Evolutionary conservation across 2,888 invertebrate species (phyloP).

Genomic region (Pyralis farinalis): DNA sequence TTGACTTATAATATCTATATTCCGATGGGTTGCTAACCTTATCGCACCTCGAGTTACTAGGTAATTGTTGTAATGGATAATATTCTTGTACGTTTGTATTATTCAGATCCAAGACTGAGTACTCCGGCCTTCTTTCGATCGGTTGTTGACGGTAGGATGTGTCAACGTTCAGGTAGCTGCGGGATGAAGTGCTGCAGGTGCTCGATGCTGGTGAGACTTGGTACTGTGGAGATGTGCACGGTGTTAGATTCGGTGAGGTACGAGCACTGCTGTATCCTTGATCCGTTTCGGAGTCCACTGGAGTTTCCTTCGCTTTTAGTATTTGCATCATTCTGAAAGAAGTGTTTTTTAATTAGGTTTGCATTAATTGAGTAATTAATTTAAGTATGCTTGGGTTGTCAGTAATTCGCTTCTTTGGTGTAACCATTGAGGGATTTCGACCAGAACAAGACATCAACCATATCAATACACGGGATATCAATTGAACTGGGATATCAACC

Average conservation of each 20-base stretch:
- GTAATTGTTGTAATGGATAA: constrained; percentile 21
- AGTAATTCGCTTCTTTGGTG: constrained; percentile 62
- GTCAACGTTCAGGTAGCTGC: too few relatives aligned
- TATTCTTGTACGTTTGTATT: constrained; percentile 17
- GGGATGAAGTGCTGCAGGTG: constrained; percentile 37
- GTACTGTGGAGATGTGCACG: constrained; percentile 50
- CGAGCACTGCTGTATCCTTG: constrained; percentile 66
- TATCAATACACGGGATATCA: constrained; percentile 31
- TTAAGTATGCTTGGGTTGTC: constrained; percentile 16
- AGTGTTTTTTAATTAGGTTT: not conserved
- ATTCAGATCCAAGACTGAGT: constrained; percentile 46
- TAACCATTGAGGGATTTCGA: constrained; percentile 54
- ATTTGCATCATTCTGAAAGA: constrained; percentile 69
- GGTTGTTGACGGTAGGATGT: too few relatives aligned
- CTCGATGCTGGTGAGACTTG: constrained; percentile 50
- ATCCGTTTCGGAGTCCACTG: constrained; percentile 49
- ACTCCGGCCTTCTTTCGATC: constrained; percentile 23
- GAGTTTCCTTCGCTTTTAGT: constrained; percentile 52
- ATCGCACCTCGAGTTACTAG: constrained; percentile 37
- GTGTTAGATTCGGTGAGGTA: constrained; percentile 60
- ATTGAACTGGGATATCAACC: constrained; percentile 60
- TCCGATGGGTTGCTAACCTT: constrained; percentile 50
- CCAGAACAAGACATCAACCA: constrained; percentile 59
- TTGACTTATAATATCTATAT: constrained; percentile 55
- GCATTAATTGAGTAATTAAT: not conserved